Conservation (phyloP, 2,797 vertebrate species). For the Spondyliosoma cantharus region DNA sequence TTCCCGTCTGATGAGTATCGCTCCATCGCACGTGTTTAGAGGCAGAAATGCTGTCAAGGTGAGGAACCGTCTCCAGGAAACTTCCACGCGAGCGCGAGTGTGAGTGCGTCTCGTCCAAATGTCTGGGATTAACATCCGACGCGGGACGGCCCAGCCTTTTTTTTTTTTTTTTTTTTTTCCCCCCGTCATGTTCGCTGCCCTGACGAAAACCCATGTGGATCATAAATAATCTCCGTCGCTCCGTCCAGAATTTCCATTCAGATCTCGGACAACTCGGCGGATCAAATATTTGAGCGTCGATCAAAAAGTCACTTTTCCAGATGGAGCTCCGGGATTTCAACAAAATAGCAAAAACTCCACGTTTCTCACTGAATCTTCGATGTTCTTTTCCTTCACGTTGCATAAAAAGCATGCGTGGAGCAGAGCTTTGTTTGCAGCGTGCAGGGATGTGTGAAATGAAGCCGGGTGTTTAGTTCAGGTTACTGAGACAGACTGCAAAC, state of each 20-base stretch:
- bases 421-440: constrained; percentile 22
- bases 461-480: background rate
- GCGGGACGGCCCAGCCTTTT: constrained; percentile 28
- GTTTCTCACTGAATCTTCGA: background rate
- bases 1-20: background rate
- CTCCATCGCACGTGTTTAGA: background rate
- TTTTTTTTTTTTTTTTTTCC: too few species aligned
- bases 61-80: constrained; percentile 31
- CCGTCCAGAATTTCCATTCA: constrained; percentile 51
- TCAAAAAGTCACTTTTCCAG: constrained; percentile 67
- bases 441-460: constrained; percentile 37
- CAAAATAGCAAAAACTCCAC: background rate
- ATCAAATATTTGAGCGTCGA: constrained; percentile 32
- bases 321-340: constrained; percentile 29
- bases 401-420: background rate
- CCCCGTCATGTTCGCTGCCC: constrained; percentile 34
- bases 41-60: constrained; percentile 31
- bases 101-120: constrained; percentile 36
- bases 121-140: constrained; percentile 62
- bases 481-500: background rate
- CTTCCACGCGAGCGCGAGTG: background rate
- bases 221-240: constrained; percentile 46
- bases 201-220: constrained; percentile 38
- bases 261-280: constrained; percentile 37
- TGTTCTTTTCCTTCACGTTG: constrained; percentile 22